Evolutionary conservation across 1,140 invertebrate species (phyloP).

Genomic region (Chlorops oryzae): DNA sequence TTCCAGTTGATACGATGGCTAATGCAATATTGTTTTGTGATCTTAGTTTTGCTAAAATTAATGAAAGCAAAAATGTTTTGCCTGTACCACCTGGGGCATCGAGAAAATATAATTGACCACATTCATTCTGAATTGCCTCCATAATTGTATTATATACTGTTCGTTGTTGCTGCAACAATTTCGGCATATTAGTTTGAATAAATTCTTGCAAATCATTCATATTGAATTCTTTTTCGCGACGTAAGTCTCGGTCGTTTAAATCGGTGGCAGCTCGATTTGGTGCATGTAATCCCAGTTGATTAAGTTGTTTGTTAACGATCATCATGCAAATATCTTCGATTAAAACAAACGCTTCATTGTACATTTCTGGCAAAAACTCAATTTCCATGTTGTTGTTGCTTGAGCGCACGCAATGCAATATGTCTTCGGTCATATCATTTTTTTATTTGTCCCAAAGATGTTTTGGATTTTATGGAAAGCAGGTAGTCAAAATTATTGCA

Average conservation of each 20-base stretch:
- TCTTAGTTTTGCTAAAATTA: conserved; percentile 34
- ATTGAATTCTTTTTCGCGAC: not conserved
- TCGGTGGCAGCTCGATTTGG: not conserved
- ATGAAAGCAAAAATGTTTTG: conserved; percentile 43
- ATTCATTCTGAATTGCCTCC: not conserved
- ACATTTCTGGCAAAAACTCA: conserved; percentile 17
- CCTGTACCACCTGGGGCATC: too few species aligned
- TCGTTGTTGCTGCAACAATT: not conserved
- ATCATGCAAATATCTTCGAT: conserved; percentile 31
- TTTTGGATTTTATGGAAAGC: too few species aligned
- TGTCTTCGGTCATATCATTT: not conserved
- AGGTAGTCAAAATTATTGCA: too few species aligned
- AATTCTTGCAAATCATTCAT: not conserved
- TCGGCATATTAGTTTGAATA: not conserved
- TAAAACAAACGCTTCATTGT: conserved; percentile 31
- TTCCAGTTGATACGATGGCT: conserved; percentile 48
- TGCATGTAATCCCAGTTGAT: not conserved
- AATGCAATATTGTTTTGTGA: conserved; percentile 36
- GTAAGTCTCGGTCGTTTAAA: not conserved
- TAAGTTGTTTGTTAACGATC: conserved; percentile 22
- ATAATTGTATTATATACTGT: not conserved
- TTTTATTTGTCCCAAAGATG: too few species aligned
- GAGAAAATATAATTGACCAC: not conserved
- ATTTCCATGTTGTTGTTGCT: not conserved
- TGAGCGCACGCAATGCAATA: not conserved